Evolutionary conservation across 2,113 vertebrate species (phyloP).

Genomic region (Rhinolophus ferrumequinum): DNA sequence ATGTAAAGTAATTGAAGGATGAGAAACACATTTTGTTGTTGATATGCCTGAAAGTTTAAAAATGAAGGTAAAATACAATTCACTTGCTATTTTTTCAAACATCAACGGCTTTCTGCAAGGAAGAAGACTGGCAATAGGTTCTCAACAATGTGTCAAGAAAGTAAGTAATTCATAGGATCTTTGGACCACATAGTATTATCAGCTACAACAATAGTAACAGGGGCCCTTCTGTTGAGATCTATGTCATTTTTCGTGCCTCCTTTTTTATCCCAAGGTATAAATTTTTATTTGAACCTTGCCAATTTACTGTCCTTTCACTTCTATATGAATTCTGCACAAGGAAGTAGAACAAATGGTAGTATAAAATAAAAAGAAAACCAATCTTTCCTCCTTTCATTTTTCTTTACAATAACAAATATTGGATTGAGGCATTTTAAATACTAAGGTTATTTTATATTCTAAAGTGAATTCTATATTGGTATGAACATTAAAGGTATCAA

Average conservation of each 20-base stretch:
- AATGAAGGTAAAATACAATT: not conserved
- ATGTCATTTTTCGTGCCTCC: not conserved
- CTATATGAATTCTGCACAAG: slow-evolving; percentile 36
- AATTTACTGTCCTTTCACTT: slow-evolving; percentile 40
- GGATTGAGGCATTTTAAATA: not conserved
- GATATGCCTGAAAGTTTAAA: not conserved
- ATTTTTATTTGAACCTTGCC: slow-evolving; percentile 49
- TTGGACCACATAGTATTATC: not conserved
- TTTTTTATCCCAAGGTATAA: slow-evolving; percentile 50
- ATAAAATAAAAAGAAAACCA: not conserved
- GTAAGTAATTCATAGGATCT: slow-evolving; percentile 18
- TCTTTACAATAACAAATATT: not conserved
- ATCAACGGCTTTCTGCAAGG: not conserved
- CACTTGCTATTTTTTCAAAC: not conserved
- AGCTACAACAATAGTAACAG: not conserved
- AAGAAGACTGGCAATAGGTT: not conserved
- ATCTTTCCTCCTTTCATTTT: not conserved
- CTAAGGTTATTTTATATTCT: not conserved
- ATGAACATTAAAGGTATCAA: not conserved
- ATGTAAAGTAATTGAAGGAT: not conserved
- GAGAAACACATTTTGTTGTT: not conserved
- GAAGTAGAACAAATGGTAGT: not conserved
- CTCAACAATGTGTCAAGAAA: not conserved
- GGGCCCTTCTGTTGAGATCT: not conserved
- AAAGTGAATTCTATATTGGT: not conserved